Evolutionary conservation across 1,140 invertebrate genomes (phyloP), one percentile per base, ranked within the genome.

Genomic region (Heliothis virescens): DNA sequence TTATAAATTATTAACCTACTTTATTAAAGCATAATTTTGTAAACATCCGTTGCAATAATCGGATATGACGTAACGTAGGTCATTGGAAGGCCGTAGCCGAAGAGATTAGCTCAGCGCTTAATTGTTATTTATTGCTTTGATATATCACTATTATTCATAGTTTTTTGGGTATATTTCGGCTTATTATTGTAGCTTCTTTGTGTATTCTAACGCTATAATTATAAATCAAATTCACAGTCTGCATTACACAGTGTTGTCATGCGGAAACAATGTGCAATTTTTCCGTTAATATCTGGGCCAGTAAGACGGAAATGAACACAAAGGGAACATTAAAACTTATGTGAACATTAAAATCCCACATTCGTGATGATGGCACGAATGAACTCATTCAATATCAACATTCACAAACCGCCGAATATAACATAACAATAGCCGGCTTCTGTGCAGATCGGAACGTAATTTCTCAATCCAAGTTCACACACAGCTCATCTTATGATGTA

Each of bases 381-480:
- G 41, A 48, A 71, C 47, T 50, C 48, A 52, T 71, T 71, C 48
- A 16, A 52, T 52, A 69, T 57, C 18, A 71, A 71, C 48, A 29
- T 67, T 67, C 63, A 10, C 48, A 71, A 72, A 72, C 69, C 15
- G 16, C 52, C 21, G 16, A 52, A 71, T 53, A 13, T 34, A 72
- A 29, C 47, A 71, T 41, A 57, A 71, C 67, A 71, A 71, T 71
- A 21, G 67, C 48, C 9, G 21, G 53, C 69, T 55, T 55, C 69
- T 55, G 52, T 41, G 50, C 29, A 72, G n/a, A 72, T 57, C 18
- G 48, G 48, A 72, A 50, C 26, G 47, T 57, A 72, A 74, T 62
- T 75, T 62, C 72, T 62, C 57, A 75, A 75, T 75, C 18, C 26
- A 72, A 47, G 72, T 75, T 75, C 72, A 50, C 72, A 75, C 72